Evolutionary conservation across 1,140 invertebrate genomes (phyloP).

Genomic region (Alviniconcha marisindica): DNA sequence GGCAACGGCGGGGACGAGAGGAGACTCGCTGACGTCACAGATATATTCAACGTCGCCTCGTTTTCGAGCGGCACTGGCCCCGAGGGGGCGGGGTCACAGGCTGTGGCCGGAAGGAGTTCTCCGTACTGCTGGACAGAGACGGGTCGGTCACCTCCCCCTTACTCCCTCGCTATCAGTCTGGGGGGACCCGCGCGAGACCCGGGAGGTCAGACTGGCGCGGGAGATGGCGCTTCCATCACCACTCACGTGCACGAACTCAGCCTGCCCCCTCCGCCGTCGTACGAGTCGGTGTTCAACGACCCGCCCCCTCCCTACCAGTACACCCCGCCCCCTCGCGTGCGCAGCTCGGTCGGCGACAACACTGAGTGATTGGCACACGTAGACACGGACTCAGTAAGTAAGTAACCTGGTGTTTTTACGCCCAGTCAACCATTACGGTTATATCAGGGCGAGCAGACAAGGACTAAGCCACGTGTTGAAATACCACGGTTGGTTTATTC

Average conservation of each 20-base stretch:
- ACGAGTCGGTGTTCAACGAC: slow-evolving; percentile 6
- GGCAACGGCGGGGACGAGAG: neutral
- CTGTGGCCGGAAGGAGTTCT: neutral
- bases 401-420: neutral
- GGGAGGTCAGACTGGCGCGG: neutral
- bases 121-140: neutral
- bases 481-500: neutral
- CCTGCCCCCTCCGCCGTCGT: slow-evolving; percentile 18
- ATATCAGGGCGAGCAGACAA: too few relatives aligned
- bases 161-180: neutral
- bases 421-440: neutral
- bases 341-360: too few relatives aligned
- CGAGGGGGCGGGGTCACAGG: neutral
- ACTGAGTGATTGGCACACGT: neutral
- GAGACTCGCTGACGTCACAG: neutral
- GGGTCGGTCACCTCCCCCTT: neutral
- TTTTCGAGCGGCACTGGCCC: neutral
- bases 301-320: slow-evolving; percentile 5
- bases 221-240: neutral
- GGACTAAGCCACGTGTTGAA: neutral
- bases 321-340: neutral
- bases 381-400: too few relatives aligned
- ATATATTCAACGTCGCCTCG: slow-evolving; percentile 3
- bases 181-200: neutral
- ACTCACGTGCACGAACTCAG: slow-evolving; percentile 3